Base-by-base conservation (phyloP, 2,888 invertebrate genomes). In the Diaperis boleti region DNA sequence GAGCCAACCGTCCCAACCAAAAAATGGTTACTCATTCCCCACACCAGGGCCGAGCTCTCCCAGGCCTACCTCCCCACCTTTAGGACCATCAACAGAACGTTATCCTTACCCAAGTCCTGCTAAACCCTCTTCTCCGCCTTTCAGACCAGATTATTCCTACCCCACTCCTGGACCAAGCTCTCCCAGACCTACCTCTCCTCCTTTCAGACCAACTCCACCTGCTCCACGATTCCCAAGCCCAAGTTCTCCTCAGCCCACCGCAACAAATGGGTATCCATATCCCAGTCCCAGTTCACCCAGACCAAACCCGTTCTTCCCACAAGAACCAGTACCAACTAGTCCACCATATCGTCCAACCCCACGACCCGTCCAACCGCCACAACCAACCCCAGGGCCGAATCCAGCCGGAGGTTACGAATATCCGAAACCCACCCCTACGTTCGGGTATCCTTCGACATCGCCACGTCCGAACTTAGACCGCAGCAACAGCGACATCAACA, bases 401-500 rank as follows among this genome's bases (percentile, higher is more conserved):
- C 37, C 60, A 20, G 52, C 63, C 11, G 57, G 37, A 10, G 70
- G 72, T 17, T 77, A 76, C 64, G 57, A 57, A 26, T 78, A 77
- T 35, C 66, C 71, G 18, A 70, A 42, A 37, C 65, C 74, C 8
- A 68, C 70, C n/a, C 70, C 75, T 22, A 41, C 67, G 8, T 66
- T 65, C 39, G 39, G 52, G 1, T 59, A 63, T 22, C 65, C 66
- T 31, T 31, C 69, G 59, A 59, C 67, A 33, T 35, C 59, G 15
- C 59, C 69, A 17, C 55, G 63, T 41, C 68, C 62, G n/a, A 15
- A 71, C n/a, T 81, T 11, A 1, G 33, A 59, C 20, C 54, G 81
- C 1, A 83, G 84, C 29, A 59, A 80, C 29, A 68, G 55, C 41
- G 68, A 62, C 17, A 65, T 66, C 54, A 69, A 67, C 65, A 66